These are phyloP conservation scores for Spodoptera frugiperda DNA, from an alignment of 1,140 invertebrate genomes.

Conservation along the genomic window DNA sequence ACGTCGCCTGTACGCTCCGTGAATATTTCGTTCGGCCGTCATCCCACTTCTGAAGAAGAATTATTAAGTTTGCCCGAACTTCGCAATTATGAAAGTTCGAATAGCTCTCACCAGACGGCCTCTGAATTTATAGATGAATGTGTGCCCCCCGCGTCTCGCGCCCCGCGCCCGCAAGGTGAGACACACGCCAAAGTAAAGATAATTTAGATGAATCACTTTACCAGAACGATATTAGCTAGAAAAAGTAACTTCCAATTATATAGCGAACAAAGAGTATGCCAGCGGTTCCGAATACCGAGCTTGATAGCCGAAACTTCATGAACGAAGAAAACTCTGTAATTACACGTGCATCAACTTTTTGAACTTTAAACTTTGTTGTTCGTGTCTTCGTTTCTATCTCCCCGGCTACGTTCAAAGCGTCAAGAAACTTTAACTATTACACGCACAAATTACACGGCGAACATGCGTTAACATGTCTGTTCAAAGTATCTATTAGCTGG, in stretches of 20 bases:
- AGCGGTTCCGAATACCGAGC: slow-evolving; percentile 26
- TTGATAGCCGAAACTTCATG: slow-evolving; percentile 27
- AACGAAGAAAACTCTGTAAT: slow-evolving; percentile 34
- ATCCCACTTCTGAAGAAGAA: slow-evolving; percentile 85
- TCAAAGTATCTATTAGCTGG: slow-evolving; percentile 52
- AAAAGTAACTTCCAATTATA: slow-evolving; percentile 17
- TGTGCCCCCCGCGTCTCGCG: slow-evolving; percentile 73
- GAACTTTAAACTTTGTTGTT: slow-evolving; percentile 34
- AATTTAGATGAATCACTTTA: slow-evolving; percentile 41
- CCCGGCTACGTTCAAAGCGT: slow-evolving; percentile 48
- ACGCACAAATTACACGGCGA: slow-evolving; percentile 61
- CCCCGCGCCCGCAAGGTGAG: slow-evolving; percentile 60
- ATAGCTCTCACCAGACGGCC: slow-evolving; percentile 84
- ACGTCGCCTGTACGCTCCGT: slow-evolving; percentile 74
- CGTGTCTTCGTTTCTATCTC: slow-evolving; percentile 45
- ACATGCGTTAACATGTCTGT: slow-evolving; percentile 64
- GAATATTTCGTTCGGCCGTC: slow-evolving; percentile 83
- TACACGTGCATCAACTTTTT: slow-evolving; percentile 42
- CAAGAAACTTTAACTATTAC: slow-evolving; percentile 58
- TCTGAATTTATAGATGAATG: slow-evolving; percentile 85
- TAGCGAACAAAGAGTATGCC: neutral
- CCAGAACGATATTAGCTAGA: slow-evolving; percentile 33
- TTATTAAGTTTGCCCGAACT: slow-evolving; percentile 85
- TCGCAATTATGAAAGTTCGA: slow-evolving; percentile 86
- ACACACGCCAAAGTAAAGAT: slow-evolving; percentile 45